These are phyloP conservation scores for Rhagoletis pomonella DNA, from an alignment of 1,140 invertebrate species.

Conservation along the genomic window DNA sequence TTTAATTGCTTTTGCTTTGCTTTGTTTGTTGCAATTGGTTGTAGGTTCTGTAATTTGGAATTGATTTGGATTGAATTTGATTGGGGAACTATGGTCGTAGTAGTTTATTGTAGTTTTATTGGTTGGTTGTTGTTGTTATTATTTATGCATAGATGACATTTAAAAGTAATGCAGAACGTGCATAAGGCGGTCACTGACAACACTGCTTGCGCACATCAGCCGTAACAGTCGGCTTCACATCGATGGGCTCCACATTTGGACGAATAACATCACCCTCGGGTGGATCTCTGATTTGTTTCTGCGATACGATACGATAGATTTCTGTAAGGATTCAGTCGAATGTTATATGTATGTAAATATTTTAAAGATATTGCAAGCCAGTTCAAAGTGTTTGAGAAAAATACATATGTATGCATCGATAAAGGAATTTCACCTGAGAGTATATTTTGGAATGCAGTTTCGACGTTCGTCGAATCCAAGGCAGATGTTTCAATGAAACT, in stretches of 20 bases:
- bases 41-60: slow-evolving; percentile 7
- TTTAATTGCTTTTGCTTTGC: neutral
- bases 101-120: slow-evolving; percentile 22
- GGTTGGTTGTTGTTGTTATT: slow-evolving; percentile 46
- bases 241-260: slow-evolving; percentile 90
- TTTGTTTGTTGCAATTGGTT: slow-evolving; percentile 5
- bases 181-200: slow-evolving; percentile 82
- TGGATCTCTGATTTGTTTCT: slow-evolving; percentile 96
- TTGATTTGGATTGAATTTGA: slow-evolving; percentile 19
- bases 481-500: slow-evolving; percentile 99
- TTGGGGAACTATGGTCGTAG: neutral
- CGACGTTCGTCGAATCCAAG: slow-evolving; percentile 99
- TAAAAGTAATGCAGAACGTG: slow-evolving; percentile 47
- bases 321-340: slow-evolving; percentile 79
- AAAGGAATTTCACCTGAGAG: slow-evolving; percentile 92
- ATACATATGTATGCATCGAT: too few species aligned
- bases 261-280: slow-evolving; percentile 92
- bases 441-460: slow-evolving; percentile 99
- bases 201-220: slow-evolving; percentile 92
- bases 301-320: slow-evolving; percentile 97
- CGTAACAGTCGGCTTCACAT: slow-evolving; percentile 90
- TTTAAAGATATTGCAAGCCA: too few species aligned
- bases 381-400: too few species aligned
- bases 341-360: too few species aligned
- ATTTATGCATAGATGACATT: slow-evolving; percentile 55